Percentiles rank a stretch among this genome's conserved stretches.
Evolutionary conservation across 2,113 vertebrate species (phyloP).

Genomic region (Leucoraja erinaceus): DNA sequence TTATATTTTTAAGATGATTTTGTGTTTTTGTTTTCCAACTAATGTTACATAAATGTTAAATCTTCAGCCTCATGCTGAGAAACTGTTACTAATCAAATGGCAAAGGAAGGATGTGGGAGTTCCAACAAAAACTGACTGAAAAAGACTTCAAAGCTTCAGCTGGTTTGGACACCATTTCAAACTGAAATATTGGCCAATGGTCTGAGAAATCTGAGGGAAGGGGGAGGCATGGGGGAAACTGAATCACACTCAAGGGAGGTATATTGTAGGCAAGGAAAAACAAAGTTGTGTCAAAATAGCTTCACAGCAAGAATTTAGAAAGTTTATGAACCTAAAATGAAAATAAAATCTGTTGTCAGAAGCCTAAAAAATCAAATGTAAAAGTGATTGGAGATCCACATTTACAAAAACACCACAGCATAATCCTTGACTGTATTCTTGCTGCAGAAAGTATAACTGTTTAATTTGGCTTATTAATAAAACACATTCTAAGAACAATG

Average conservation of each 20-base stretch:
- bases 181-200: not conserved
- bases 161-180: not conserved
- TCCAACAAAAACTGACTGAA: not conserved
- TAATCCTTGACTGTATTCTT: not conserved
- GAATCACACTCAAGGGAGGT: not conserved
- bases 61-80: not conserved
- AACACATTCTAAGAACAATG: not conserved
- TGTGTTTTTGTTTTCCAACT: constrained; percentile 12
- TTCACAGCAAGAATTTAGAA: constrained; percentile 5
- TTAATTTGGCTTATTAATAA: not conserved
- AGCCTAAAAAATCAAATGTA: not conserved
- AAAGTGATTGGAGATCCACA: not conserved
- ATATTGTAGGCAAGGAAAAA: not conserved
- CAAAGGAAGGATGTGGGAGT: constrained; percentile 15
- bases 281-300: constrained; percentile 1
- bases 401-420: not conserved
- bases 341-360: not conserved
- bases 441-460: not conserved
- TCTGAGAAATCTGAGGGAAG: not conserved
- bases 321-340: not conserved
- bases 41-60: not conserved
- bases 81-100: constrained; percentile 10
- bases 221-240: not conserved
- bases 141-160: constrained; percentile 18
- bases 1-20: not conserved